phyloP scores from a whole-genome alignment of 2,797 vertebrate species.

The Enteromius unitaeniatus region DNA sequence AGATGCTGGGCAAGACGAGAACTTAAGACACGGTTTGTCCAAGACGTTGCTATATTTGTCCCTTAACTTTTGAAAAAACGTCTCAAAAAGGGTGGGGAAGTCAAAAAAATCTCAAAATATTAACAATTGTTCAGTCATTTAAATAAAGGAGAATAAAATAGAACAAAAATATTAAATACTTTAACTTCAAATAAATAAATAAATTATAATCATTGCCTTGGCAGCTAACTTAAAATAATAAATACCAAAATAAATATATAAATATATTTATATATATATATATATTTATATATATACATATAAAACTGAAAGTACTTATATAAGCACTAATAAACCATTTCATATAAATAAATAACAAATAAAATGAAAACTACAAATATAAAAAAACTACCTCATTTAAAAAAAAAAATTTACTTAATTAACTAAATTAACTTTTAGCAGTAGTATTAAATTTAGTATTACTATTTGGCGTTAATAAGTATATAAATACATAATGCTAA shows the following conservation, averaged over 20 bases:
- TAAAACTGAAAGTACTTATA: not conserved
- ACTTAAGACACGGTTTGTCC: too few species aligned
- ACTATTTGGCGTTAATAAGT: not conserved
- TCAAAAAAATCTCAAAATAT: not conserved
- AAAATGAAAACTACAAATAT: not conserved
- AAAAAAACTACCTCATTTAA: not conserved
- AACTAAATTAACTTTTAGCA: not conserved
- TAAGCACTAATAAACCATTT: not conserved
- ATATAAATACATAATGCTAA: not conserved
- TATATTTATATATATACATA: too few species aligned
- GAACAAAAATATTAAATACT: too few species aligned
- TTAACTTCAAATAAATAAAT: too few species aligned
- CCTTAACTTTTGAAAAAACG: too few species aligned
- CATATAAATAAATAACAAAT: not conserved
- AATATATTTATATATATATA: too few species aligned
- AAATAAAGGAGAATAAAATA: not conserved
- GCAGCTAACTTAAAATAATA: not conserved
- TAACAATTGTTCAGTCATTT: not conserved
- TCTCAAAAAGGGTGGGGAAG: too few species aligned
- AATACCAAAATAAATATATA: not conserved
- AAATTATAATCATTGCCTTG: not conserved
- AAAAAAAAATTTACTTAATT: too few species aligned
- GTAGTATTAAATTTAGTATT: too few species aligned
- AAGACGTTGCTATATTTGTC: too few species aligned
- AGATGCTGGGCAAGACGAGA: too few species aligned